Evolutionary conservation across 2,888 invertebrate genomes (phyloP), one percentile per base, ranked within the genome.

Genomic region (Andrena marginata): DNA sequence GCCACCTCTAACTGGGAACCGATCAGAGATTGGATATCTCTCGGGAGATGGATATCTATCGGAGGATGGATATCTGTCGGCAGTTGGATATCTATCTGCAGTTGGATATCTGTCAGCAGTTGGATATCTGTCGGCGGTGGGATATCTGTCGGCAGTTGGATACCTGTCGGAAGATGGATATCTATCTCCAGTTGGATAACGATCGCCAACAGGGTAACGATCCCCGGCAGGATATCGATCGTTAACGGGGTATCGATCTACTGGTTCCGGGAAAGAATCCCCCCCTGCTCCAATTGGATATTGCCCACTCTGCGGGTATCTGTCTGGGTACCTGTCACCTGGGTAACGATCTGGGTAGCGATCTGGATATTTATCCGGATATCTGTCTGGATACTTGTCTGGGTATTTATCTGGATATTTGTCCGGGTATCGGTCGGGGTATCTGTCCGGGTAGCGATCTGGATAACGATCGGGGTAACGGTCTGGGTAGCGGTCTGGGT

Each of bases 1-100:
- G 77, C 95, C 71, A n/a, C 91, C 95, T 74, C 84, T 93, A 90
- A 90, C 93, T 83, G 95, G 95, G 73, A 95, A 95, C 87, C 95
- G 95, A 91, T 96, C 96, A 1, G 94, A 95, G 49, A 89, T 89
- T 20, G 94, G 94, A 13, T 87, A 92, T 68, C 82, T 85, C 68
- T 90, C 95, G 54, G 94, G 90, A 63, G 89, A 89, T 0, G 81
- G 84, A 69, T 78, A 84, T 8, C 84, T 74, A 48, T 83, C 81
- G 0, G 68, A 60, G 2, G 74, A n/a, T 16, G 89, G 77, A 70
- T 85, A 85, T 35, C 81, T 85, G 77, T 90, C 74, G 16, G 51
- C 10, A 0, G 16, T 1, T 1, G 94, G 94, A 16, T 89, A 92
- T 69, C 85, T 68, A 26, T 81, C 77, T 0, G 64, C 88, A 85